phyloP scores from a whole-genome alignment of 2,797 vertebrate species.

The Sebastes itinus region DNA sequence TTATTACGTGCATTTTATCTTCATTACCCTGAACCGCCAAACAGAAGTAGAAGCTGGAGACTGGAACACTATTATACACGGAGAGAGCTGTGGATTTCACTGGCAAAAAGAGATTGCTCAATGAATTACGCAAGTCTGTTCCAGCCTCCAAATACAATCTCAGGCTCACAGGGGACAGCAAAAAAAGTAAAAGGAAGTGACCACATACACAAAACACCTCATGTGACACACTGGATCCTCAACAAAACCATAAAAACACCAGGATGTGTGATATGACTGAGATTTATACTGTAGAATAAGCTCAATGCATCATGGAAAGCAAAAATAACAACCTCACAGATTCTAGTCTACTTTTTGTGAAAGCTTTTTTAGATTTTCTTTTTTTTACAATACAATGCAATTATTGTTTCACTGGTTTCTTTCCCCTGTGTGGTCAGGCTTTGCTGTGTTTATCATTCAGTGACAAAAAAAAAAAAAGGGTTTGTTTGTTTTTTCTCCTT shows the following conservation, averaged over 20 bases:
- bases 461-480: slow-evolving; percentile 22
- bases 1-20: slow-evolving; percentile 54
- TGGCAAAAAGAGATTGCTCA: slow-evolving; percentile 40
- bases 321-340: background rate
- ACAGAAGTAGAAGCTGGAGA: slow-evolving; percentile 8
- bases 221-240: background rate
- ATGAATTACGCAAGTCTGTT: slow-evolving; percentile 49
- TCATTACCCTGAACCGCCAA: background rate
- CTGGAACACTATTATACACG: slow-evolving; percentile 5
- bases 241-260: background rate
- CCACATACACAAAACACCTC: background rate
- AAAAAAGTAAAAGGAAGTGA: background rate
- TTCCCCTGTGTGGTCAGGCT: background rate
- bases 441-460: slow-evolving; percentile 15
- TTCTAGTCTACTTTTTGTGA: background rate
- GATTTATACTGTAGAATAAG: background rate
- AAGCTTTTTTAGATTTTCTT: background rate
- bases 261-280: background rate
- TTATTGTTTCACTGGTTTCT: background rate
- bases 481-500: slow-evolving; percentile 39
- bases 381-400: background rate
- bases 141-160: slow-evolving; percentile 27
- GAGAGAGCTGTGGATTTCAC: slow-evolving; percentile 8
- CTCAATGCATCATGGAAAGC: background rate
- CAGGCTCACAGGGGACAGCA: background rate